Base-by-base conservation (phyloP, 2,113 vertebrate genomes). In the Theristicus caerulescens region DNA sequence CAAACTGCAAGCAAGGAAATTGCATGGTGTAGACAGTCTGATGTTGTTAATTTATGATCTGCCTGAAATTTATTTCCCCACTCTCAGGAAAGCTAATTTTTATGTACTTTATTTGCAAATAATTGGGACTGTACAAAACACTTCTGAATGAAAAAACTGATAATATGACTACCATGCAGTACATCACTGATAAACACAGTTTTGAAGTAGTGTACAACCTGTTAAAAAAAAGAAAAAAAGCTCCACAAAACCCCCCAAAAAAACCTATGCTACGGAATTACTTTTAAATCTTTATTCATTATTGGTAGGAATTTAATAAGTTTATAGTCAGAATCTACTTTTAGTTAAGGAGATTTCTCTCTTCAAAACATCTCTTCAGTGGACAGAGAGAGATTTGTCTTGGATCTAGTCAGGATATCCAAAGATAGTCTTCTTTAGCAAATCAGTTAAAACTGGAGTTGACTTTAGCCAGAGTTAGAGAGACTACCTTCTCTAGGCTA, bases 211-310 rank as follows among this genome's bases (percentile, higher is more conserved):
- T 49, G 16, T 29, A 38, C 12, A 61, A 59, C n/a, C 24, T 42
- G 7, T 34, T 16, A 46, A 80, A 29, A 49, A 9, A 57, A 34
- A 21, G 57, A n/a, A 57, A 69, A 40, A 25, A 66, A 26, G 7
- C 12, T 36, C 13, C 47, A 32, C 6, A 10, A 5, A 13, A 1
- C 5, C 9, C 19, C 5, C 1, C 10, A n/a, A 44, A 58, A 9
- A 1, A 1, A 31, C 4, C 11, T 27, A 16, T 36, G 11, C 6
- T 62, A 76, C 58, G 15, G 13, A 55, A 85, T 31, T 54, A 32
- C 9, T 84, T 85, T 49, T 20, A 38, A 70, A 59, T 52, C 12
- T 71, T 61, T 67, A 58, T 19, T 67, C 4, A 38, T 64, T 69
- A 42, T 49, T 36, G 7, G 2, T 18, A 79, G 21, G 57, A 26